Evolutionary conservation across 2,113 vertebrate genomes (phyloP), one percentile per base, ranked within the genome.

Genomic region (Macquaria ambigua): DNA sequence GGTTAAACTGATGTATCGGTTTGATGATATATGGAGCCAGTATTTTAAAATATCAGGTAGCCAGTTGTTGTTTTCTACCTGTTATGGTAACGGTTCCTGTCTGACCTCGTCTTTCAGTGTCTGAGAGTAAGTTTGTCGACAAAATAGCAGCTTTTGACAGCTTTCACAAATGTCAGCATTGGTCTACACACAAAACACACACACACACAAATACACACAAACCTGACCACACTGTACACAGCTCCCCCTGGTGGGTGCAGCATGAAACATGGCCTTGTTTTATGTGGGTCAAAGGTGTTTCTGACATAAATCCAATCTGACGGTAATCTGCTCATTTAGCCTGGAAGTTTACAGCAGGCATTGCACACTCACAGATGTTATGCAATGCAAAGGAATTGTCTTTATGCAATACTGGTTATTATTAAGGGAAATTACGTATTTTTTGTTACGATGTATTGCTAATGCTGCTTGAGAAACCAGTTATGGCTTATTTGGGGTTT

Each of bases 171-270:
- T 28, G 14, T 66, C 8, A 48, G 16, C 48, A 25, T 8, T 14
- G 6, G 8, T 12, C 43, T 8, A 25, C 61, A 50, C 9, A 25
- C 41, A 39, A 20, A 18, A 50, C 12, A 34, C 37, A 37, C 37
- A 37, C 37, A 37, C 37, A 37, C 41, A 39, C n/a, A 20, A 18
- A 20, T 52, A 25, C 28, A 76, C 23, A 14, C 52, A 50, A 1
- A 66, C 31, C 16, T 25, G 31, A 58, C 5, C 1, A 2, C n/a
- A 2, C n/a, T 28, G 23, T 0, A 0, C 53, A 71, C 15, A 66
- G 74, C 86, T 16, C 81, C 81, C 67, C 85, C 88, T 78, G 37
- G 91, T 89, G 90, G 82, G 4, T 1, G 3, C 8, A 25, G 10
- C 6, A 18, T 28, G 63, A 69, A 72, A 34, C 21, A 28, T 9